Percentiles rank a stretch among this genome's conserved stretches.
Conservation (phyloP, 2,888 invertebrate species). For the Apamea monoglypha region DNA sequence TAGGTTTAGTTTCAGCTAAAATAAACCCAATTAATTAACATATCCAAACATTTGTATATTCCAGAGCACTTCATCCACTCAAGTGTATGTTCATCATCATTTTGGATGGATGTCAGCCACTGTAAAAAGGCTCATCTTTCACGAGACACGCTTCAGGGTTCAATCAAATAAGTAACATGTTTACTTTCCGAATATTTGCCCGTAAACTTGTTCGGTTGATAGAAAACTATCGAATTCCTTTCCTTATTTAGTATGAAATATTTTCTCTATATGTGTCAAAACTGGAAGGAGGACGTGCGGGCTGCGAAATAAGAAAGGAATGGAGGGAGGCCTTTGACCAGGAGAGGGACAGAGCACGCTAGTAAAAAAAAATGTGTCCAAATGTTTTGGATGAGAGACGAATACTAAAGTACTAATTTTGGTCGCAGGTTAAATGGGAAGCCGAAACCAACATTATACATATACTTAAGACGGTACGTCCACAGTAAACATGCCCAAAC, state of each 20-base stretch:
- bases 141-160: slow-evolving; percentile 43
- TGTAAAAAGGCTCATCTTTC: slow-evolving; percentile 60
- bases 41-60: background rate
- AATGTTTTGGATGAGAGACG: background rate
- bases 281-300: too few relatives aligned
- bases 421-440: background rate
- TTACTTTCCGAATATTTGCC: slow-evolving; percentile 49
- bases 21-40: background rate
- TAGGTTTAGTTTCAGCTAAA: background rate
- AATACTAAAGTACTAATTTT: slow-evolving; percentile 12
- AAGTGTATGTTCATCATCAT: slow-evolving; percentile 52
- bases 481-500: background rate
- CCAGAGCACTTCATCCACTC: slow-evolving; percentile 17
- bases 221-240: slow-evolving; percentile 37
- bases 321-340: too few relatives aligned
- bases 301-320: too few relatives aligned
- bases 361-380: background rate
- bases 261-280: background rate
- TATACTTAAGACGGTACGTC: background rate
- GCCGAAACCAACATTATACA: background rate
- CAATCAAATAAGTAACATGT: slow-evolving; percentile 58
- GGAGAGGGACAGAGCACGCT: too few relatives aligned
- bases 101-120: slow-evolving; percentile 43
- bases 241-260: slow-evolving; percentile 13
- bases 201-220: slow-evolving; percentile 40